Base-by-base conservation (phyloP, 2,888 invertebrate genomes). In the Octonoba sinensis region DNA sequence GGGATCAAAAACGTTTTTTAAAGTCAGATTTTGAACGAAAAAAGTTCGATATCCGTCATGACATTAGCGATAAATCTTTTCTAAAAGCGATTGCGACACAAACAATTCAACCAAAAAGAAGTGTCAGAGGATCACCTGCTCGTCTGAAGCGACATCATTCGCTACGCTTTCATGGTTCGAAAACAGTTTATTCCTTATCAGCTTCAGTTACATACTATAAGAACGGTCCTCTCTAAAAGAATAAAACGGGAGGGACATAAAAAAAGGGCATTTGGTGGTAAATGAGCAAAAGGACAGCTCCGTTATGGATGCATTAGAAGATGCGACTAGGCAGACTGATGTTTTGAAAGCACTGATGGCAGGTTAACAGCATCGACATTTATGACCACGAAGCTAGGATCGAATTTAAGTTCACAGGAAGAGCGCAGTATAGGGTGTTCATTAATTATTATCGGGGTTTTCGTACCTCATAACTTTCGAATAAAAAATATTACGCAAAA, bases 181-280 rank as follows among this genome's bases (percentile, higher is more conserved):
- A 65, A 65, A 65, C 65, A 49, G 49, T 49, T 65, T 65, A 24
- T 49, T 44, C 49, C 49, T 65, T 65, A 65, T 65, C 65, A 49
- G 47, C 44, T 20, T 18, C 46, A 6, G 44, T n/a, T 62, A n/a
- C 62, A 8, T 36, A 44, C 46, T 44, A 6, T 15, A 3, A 6
- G 46, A 22, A 24, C 16, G 11, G 47, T 36, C 36, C 36, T 36
- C 36, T 36, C 36, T 36, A 36, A 36, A 36, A 36, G 36, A 36
- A 36, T 8, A 4, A 65, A 65, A 65, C 16, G 44, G 22, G 65
- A 47, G 65, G 49, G 49, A 24, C 49, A 24, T n/a, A n/a, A 36
- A 36, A 36, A 36, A 36, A 36, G 11, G 11, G 36, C 36, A 36
- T 36, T 36, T 36, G 8, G 24, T 20, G 49, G 49, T 49, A 65